phyloP scores from a whole-genome alignment of 2,113 vertebrate species.

The Melospiza georgiana region DNA sequence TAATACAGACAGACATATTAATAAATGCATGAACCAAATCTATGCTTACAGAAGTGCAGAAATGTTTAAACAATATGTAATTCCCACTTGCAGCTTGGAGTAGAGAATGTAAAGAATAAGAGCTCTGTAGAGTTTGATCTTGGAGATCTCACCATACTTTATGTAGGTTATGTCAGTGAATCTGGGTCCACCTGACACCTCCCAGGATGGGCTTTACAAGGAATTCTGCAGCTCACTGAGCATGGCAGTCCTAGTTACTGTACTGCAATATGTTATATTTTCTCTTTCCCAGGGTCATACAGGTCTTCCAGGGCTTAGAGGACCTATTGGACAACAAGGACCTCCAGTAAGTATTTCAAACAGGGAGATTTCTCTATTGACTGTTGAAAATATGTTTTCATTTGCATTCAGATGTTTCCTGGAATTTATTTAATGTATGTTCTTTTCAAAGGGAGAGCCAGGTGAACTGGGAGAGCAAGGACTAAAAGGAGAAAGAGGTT shows the following conservation, averaged over 20 bases:
- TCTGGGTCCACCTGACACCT: not conserved
- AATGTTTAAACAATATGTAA: not conserved
- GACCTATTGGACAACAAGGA: constrained; percentile 89
- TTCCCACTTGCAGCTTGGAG: not conserved
- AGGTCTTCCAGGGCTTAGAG: constrained; percentile 85
- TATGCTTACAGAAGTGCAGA: not conserved
- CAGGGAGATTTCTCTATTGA: not conserved
- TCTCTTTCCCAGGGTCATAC: constrained; percentile 82
- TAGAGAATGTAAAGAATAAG: not conserved
- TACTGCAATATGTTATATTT: not conserved
- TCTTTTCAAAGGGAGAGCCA: constrained; percentile 83
- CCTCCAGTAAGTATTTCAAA: constrained; percentile 83
- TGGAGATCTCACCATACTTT: not conserved
- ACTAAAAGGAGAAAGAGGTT: constrained; percentile 85
- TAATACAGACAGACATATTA: not conserved
- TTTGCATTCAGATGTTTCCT: not conserved
- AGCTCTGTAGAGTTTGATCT: not conserved
- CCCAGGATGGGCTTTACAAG: not conserved
- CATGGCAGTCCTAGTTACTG: not conserved
- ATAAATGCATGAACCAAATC: not conserved
- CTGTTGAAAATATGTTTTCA: not conserved
- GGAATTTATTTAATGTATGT: not conserved
- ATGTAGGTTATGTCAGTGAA: not conserved
- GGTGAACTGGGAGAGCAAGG: constrained; percentile 84
- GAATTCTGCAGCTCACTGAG: not conserved